These are phyloP conservation scores for Drosophila prostipennis DNA, from an alignment of 2,888 invertebrate species.

Conservation along the genomic window DNA sequence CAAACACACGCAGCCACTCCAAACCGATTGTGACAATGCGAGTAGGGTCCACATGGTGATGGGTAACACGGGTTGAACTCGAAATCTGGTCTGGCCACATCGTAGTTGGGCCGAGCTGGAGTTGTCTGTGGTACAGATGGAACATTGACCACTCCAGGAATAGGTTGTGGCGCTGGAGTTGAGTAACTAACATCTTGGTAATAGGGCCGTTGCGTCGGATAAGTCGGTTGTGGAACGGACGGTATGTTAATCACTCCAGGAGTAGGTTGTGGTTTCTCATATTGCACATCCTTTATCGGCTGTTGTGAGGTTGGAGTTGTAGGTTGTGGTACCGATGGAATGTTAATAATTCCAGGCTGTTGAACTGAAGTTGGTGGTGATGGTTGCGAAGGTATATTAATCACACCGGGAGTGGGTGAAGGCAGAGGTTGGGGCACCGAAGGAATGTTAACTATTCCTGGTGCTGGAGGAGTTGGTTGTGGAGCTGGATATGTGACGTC, in stretches of 20 bases:
- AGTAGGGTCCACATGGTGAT: slow-evolving; percentile 88
- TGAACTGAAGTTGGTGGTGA: not conserved
- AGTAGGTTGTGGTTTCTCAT: slow-evolving; percentile 6
- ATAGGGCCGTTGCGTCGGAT: slow-evolving; percentile 8
- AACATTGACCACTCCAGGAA: slow-evolving; percentile 34
- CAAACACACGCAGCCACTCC: slow-evolving; percentile 87
- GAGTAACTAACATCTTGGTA: slow-evolving; percentile 23
- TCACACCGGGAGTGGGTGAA: slow-evolving; percentile 20
- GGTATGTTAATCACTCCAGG: slow-evolving; percentile 39
- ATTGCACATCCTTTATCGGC: slow-evolving; percentile 49
- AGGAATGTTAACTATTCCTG: slow-evolving; percentile 52
- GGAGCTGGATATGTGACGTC: slow-evolving; percentile 18
- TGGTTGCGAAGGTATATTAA: slow-evolving; percentile 31
- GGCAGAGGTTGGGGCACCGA: slow-evolving; percentile 13
- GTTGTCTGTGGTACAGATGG: not conserved
- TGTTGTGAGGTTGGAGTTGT: slow-evolving; percentile 69
- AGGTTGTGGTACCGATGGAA: slow-evolving; percentile 26
- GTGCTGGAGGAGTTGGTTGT: slow-evolving; percentile 29
- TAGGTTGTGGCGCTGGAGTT: slow-evolving; percentile 12
- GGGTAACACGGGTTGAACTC: slow-evolving; percentile 86
- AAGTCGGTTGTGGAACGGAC: slow-evolving; percentile 1
- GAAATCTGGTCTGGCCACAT: slow-evolving; percentile 42
- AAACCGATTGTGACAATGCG: slow-evolving; percentile 88
- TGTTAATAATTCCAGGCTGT: slow-evolving; percentile 16
- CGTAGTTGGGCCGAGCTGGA: slow-evolving; percentile 35